Evolutionary conservation across 2,113 vertebrate genomes (phyloP).

Genomic region (Paradisaea rubra): DNA sequence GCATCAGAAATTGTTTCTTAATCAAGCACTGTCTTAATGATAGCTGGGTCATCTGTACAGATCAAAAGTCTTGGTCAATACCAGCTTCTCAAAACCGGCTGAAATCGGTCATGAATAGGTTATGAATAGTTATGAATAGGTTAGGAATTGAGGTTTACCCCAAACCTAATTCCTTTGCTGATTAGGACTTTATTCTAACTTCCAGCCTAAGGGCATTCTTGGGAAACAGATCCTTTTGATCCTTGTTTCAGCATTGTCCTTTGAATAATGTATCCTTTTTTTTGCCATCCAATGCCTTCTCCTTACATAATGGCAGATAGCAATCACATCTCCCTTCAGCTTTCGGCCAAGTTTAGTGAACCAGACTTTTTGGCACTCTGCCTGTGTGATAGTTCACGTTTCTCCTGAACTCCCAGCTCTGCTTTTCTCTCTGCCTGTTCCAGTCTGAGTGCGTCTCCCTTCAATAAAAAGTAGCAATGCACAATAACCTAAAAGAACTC

Average conservation of each 20-base stretch:
- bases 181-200: background rate
- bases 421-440: background rate
- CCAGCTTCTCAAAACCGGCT: background rate
- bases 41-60: background rate
- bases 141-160: background rate
- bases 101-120: background rate
- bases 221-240: background rate
- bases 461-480: background rate
- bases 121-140: background rate
- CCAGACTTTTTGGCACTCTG: background rate
- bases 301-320: background rate
- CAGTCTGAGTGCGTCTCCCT: background rate
- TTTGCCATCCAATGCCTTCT: background rate
- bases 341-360: background rate
- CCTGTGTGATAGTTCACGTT: background rate
- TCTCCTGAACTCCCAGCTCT: background rate
- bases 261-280: background rate
- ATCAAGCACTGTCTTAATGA: background rate
- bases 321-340: constrained; percentile 6
- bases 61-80: background rate
- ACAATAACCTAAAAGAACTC: background rate
- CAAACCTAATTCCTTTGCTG: background rate
- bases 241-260: background rate
- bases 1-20: background rate
- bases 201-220: background rate